Base-by-base conservation (phyloP, 2,888 invertebrate species). In the Stegophylla sp. region DNA sequence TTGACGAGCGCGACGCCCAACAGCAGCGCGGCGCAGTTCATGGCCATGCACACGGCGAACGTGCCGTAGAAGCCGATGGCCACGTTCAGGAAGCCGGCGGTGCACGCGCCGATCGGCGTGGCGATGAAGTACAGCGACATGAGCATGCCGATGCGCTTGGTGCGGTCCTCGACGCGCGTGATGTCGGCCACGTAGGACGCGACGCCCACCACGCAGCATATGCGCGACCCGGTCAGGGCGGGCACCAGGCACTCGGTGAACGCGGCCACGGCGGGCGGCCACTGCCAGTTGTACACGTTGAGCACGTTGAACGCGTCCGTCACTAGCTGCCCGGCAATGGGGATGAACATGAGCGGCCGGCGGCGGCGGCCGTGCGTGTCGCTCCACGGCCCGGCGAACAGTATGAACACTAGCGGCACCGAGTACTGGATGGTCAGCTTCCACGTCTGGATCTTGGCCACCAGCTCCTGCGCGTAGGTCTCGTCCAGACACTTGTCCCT, bases 131-230 rank as follows among this genome's bases (percentile, higher is more conserved):
- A 82, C 67, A 83, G 71, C 51, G 83, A 82, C 41, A 82, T 82
- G 53, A 83, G 74, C 59, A 77, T 76, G 15, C 82, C 82, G 59
- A 83, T 71, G 48, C 83, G 83, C 20, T 83, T 82, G 28, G 84
- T 84, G 61, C 84, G 73, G 28, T 72, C 77, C 43, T 83, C 81
- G 26, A 83, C 82, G 13, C 81, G 73, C 34, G 84, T 84, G 26
- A 83, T 83, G 81, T 84, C 84, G 20, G 83, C 83, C 76, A 84
- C 82, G 71, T 84, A 84, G 61, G 83, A 83, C 75, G 83, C 83
- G 20, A 83, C 83, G 13, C 83, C 84, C 76, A 84, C 83, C 64
- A 83, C 75, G 72, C 84, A 83, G 48, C 83, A 83, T 7, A 83
- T 75, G 69, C 83, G 82, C 12, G 83, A 83, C 7, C 84, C 84